Conservation (phyloP, 2,888 invertebrate species). For the Cephus sareptanus region DNA sequence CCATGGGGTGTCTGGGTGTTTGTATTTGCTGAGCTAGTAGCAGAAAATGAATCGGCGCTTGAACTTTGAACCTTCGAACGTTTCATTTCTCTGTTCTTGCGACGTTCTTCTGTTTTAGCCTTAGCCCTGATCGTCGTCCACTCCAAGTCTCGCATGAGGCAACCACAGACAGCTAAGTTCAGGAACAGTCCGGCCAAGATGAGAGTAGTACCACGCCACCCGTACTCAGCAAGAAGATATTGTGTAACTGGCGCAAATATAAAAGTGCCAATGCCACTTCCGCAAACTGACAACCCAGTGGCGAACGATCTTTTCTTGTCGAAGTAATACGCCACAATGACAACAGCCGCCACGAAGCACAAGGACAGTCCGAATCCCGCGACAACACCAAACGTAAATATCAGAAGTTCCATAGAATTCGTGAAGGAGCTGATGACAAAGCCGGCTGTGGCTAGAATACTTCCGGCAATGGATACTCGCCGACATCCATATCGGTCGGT, state of each 20-base stretch:
- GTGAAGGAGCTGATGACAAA: constrained; percentile 83
- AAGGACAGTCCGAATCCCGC: constrained; percentile 87
- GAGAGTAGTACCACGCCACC: constrained; percentile 86
- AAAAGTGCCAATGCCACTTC: constrained; percentile 89
- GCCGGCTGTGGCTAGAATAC: constrained; percentile 79
- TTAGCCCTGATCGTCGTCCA: constrained; percentile 75
- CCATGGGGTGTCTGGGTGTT: constrained; percentile 68
- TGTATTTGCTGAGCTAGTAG: constrained; percentile 75
- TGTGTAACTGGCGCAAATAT: constrained; percentile 86
- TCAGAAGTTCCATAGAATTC: constrained; percentile 80
- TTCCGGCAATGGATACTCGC: constrained; percentile 81
- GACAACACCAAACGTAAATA: constrained; percentile 85
- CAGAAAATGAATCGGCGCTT: constrained; percentile 78
- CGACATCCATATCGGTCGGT: constrained; percentile 88
- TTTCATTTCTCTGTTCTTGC: constrained; percentile 72
- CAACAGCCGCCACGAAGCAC: constrained; percentile 91
- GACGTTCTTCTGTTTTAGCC: constrained; percentile 73
- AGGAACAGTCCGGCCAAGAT: constrained; percentile 84
- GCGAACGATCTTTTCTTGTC: constrained; percentile 86
- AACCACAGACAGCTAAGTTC: constrained; percentile 84
- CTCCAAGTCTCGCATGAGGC: constrained; percentile 82
- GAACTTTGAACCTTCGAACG: constrained; percentile 71
- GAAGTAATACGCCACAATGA: constrained; percentile 91
- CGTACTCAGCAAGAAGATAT: constrained; percentile 79
- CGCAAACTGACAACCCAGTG: constrained; percentile 87